phyloP scores from a whole-genome alignment of 64 coral and sea anemone genomes.

The Montipora efflorescens region DNA sequence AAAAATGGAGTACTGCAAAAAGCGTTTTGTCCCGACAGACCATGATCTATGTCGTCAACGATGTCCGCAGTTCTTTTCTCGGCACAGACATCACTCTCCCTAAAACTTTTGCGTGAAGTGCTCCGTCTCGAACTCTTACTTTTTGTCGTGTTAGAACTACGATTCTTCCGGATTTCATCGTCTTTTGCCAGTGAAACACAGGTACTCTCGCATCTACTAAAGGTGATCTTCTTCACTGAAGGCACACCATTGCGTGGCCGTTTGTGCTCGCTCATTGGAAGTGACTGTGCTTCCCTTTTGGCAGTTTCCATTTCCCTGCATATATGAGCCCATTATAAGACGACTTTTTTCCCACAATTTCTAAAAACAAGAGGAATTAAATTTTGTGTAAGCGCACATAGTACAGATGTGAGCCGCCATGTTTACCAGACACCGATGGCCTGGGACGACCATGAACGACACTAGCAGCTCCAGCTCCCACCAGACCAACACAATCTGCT shows the following conservation, averaged over 20 bases:
- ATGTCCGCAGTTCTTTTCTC: neutral
- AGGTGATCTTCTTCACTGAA: constrained; percentile 16
- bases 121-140: constrained; percentile 20
- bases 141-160: neutral
- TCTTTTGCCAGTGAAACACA: neutral
- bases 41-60: neutral
- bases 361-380: neutral
- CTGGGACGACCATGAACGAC: too few species aligned
- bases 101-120: neutral
- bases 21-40: neutral
- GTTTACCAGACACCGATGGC: neutral
- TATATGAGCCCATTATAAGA: constrained; percentile 7
- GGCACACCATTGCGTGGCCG: constrained; percentile 1
- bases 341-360: neutral
- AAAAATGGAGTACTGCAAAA: constrained; percentile 12
- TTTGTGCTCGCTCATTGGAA: constrained; percentile 16
- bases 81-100: neutral
- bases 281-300: constrained; percentile 13
- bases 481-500: too few species aligned
- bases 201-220: neutral
- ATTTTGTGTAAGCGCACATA: too few species aligned
- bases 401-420: neutral
- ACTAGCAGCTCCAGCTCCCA: too few species aligned
- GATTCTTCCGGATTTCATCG: neutral
- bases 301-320: constrained; percentile 8